These are phyloP conservation scores for Clepsis dumicolana DNA, from an alignment of 2,888 invertebrate genomes.

Conservation along the genomic window DNA sequence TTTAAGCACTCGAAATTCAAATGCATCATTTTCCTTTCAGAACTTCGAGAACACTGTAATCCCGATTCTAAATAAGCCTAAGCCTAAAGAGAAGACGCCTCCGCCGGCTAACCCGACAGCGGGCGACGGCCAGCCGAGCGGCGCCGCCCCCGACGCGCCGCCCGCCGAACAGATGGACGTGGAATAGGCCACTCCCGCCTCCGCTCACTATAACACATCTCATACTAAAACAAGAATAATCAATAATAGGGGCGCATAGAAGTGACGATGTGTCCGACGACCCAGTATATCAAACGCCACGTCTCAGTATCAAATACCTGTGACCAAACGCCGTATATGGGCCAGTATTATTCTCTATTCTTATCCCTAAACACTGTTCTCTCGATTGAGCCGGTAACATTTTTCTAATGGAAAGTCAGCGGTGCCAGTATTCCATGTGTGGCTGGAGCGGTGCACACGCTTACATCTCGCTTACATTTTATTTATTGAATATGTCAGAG, in stretches of 20 bases:
- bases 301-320: too few species aligned
- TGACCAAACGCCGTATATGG: neutral
- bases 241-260: neutral
- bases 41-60: slow-evolving; percentile 87
- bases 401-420: neutral
- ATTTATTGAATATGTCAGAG: slow-evolving; percentile 26
- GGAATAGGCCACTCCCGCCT: slow-evolving; percentile 63
- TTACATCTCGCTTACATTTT: slow-evolving; percentile 19
- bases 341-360: slow-evolving; percentile 2
- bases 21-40: slow-evolving; percentile 63
- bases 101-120: slow-evolving; percentile 70
- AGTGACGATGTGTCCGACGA: neutral
- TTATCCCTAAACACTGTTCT: neutral
- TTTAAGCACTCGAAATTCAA: neutral
- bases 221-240: neutral
- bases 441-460: neutral
- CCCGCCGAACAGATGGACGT: slow-evolving; percentile 80
- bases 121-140: slow-evolving; percentile 62
- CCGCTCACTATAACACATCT: slow-evolving; percentile 44
- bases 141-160: slow-evolving; percentile 51
- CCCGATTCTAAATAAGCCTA: slow-evolving; percentile 95
- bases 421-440: neutral
- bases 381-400: slow-evolving; percentile 8
- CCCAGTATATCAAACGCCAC: too few species aligned
- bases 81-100: slow-evolving; percentile 90